phyloP scores from a whole-genome alignment of 2,888 invertebrate genomes.

The Harpalus rubripes region DNA sequence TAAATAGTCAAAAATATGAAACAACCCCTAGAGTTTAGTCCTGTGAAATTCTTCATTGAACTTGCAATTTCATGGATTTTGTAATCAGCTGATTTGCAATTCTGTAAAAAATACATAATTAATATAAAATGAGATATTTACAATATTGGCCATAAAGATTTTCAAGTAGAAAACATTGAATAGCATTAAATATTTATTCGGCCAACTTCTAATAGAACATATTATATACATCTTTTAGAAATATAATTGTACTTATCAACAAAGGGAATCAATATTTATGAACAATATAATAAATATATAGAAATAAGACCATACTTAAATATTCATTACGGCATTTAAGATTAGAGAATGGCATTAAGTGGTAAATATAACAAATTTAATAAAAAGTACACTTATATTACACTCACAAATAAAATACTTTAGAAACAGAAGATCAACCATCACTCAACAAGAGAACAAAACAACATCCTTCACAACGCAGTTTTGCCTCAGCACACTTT shows the following conservation, averaged over 20 bases:
- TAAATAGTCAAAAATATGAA: too few species aligned
- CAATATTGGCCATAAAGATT: too few species aligned
- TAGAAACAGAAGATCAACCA: conserved; percentile 52
- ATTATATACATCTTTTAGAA: conserved; percentile 55
- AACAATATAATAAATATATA: conserved; percentile 59
- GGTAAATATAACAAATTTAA: conserved; percentile 50
- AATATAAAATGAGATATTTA: too few species aligned
- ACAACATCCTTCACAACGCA: background rate
- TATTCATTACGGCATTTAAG: conserved; percentile 39
- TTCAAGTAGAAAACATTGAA: too few species aligned
- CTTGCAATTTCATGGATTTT: too few species aligned
- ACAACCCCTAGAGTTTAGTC: too few species aligned
- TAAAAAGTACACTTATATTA: conserved; percentile 52
- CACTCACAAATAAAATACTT: conserved; percentile 49
- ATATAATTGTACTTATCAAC: conserved; percentile 60
- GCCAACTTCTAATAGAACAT: conserved; percentile 60
- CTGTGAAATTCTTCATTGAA: too few species aligned
- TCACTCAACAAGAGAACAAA: conserved; percentile 41
- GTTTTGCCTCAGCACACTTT: conserved; percentile 44
- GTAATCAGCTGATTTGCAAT: too few species aligned
- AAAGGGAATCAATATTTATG: conserved; percentile 54
- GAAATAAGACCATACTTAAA: conserved; percentile 54
- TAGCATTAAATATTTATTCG: conserved; percentile 60
- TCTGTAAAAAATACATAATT: too few species aligned
- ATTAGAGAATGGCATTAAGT: conserved; percentile 54